Evolutionary conservation across 2,113 vertebrate genomes (phyloP).

Genomic region (Zosterops pallidus): DNA sequence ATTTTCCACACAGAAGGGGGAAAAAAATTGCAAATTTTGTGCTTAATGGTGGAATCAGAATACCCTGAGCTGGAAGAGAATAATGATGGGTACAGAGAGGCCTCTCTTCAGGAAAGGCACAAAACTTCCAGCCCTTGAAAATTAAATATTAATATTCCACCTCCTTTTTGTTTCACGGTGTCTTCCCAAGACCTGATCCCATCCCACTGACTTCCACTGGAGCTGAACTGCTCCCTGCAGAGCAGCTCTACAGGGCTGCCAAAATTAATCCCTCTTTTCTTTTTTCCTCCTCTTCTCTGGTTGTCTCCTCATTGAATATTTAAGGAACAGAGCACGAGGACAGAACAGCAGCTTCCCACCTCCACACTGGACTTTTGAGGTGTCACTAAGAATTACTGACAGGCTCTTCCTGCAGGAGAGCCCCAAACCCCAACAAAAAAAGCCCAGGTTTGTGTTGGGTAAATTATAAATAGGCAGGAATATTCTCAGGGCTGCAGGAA

Average conservation of each 20-base stretch:
- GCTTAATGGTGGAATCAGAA: not conserved
- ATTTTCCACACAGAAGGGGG: not conserved
- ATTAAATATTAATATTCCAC: not conserved
- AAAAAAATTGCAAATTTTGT: not conserved
- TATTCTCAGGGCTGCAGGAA: not conserved
- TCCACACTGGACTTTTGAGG: not conserved
- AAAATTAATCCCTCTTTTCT: not conserved
- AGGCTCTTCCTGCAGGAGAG: not conserved
- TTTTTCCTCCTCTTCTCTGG: not conserved
- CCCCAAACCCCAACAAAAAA: not conserved
- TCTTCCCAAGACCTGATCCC: not conserved
- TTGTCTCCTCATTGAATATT: not conserved
- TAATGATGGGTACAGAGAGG: not conserved
- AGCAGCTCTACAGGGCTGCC: not conserved
- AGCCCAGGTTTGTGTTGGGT: not conserved
- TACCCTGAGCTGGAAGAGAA: not conserved
- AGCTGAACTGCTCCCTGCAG: not conserved
- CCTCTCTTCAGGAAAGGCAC: not conserved
- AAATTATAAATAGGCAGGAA: conserved; percentile 2
- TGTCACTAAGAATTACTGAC: not conserved
- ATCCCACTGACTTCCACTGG: not conserved
- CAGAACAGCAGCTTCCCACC: not conserved
- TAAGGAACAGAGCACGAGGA: not conserved
- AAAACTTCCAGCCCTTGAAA: not conserved
- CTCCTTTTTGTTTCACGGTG: not conserved